Percentiles rank a stretch among this genome's conserved stretches.
Evolutionary conservation across 2,113 vertebrate genomes (phyloP).

Genomic region (Gallinago undulata): DNA sequence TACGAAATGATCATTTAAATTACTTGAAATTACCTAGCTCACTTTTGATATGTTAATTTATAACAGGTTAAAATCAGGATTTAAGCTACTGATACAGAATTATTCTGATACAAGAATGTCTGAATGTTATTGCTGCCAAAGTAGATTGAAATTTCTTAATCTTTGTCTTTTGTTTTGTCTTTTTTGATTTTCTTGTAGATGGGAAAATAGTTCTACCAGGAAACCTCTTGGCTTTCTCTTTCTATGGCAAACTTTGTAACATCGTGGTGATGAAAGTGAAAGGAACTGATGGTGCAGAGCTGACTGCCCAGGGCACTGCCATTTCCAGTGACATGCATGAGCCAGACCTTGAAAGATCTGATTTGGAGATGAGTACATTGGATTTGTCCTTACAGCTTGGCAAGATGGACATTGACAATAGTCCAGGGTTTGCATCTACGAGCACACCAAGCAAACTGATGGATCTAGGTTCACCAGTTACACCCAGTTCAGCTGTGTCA

Average conservation of each 20-base stretch:
- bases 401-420: constrained; percentile 74
- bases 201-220: constrained; percentile 87
- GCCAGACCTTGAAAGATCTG: constrained; percentile 19
- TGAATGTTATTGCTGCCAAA: not conserved
- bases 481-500: not conserved
- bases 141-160: not conserved
- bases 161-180: not conserved
- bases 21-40: not conserved
- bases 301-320: constrained; percentile 5
- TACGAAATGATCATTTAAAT: not conserved
- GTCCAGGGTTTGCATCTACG: not conserved
- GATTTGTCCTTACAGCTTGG: constrained; percentile 83
- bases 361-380: constrained; percentile 49
- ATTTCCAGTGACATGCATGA: not conserved
- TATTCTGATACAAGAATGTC: not conserved
- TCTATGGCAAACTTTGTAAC: constrained; percentile 84
- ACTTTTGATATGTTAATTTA: not conserved
- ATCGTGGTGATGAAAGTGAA: constrained; percentile 77
- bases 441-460: constrained; percentile 72
- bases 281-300: constrained; percentile 81
- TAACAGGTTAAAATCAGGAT: not conserved
- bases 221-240: constrained; percentile 80
- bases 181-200: constrained; percentile 67
- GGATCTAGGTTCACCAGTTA: not conserved
- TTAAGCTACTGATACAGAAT: not conserved